These are phyloP conservation scores for Acleris emargana DNA, from an alignment of 2,888 invertebrate species.

Conservation along the genomic window DNA sequence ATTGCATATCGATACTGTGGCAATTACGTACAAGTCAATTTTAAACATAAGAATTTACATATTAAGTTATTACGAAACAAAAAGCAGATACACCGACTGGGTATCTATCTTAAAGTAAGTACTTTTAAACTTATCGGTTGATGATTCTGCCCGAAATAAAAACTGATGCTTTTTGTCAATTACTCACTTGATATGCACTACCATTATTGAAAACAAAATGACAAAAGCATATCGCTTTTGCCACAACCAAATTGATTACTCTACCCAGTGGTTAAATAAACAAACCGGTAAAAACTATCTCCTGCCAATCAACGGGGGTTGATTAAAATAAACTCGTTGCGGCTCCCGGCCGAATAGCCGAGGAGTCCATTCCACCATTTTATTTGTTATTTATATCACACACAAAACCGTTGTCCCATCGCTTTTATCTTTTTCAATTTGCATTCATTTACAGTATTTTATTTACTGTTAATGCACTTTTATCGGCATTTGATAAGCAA, in stretches of 20 bases:
- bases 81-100: no score
- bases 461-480: no score
- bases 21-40: no score
- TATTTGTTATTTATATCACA: constrained; percentile 23
- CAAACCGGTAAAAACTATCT: constrained; percentile 36
- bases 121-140: no score
- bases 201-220: not conserved
- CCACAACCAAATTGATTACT: constrained; percentile 17
- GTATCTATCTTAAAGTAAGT: no score
- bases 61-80: no score
- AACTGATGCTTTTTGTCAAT: not conserved
- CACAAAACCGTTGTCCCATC: not conserved
- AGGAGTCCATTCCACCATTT: constrained; percentile 5
- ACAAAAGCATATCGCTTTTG: constrained; percentile 14
- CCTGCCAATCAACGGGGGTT: constrained; percentile 42
- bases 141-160: no score
- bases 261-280: constrained; percentile 22
- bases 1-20: no score
- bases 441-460: not conserved
- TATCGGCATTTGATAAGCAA: no score
- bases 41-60: no score
- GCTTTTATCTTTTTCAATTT: constrained; percentile 1
- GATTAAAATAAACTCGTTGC: constrained; percentile 42
- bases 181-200: not conserved
- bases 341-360: constrained; percentile 15